Evolutionary conservation across 2,888 invertebrate species (phyloP).

Genomic region (Dinocampus coccinellae): DNA sequence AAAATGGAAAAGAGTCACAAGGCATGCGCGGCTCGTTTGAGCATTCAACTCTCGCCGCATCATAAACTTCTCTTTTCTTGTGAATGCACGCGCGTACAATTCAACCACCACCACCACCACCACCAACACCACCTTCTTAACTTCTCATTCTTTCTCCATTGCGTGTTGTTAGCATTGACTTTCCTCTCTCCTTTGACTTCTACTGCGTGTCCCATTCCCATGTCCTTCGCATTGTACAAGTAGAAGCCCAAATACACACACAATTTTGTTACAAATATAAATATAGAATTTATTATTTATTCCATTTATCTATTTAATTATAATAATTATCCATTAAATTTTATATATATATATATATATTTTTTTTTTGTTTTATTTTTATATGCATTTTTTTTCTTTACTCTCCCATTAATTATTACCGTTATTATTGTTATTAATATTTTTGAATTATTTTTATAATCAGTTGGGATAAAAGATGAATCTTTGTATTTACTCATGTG

Average conservation of each 20-base stretch:
- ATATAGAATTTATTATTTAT: neutral
- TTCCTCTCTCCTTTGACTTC: neutral
- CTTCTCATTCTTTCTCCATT: neutral
- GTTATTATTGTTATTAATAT: neutral
- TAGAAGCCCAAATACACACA: neutral
- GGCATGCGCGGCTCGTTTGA: conserved; percentile 62
- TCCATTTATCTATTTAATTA: neutral
- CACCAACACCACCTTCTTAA: too few relatives aligned
- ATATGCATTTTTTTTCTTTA: too few relatives aligned
- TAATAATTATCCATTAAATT: neutral
- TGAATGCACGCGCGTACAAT: conserved; percentile 43
- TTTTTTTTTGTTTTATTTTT: too few relatives aligned
- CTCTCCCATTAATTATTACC: too few relatives aligned
- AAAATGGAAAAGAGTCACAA: conserved; percentile 38
- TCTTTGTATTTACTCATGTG: conserved; percentile 6
- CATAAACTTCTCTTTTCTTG: conserved; percentile 62
- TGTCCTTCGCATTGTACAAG: neutral
- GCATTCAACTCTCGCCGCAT: conserved; percentile 63
- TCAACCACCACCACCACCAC: conserved; percentile 16
- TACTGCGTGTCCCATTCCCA: neutral
- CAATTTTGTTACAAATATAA: neutral
- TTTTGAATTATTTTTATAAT: neutral
- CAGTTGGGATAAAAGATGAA: neutral
- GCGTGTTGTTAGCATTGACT: neutral
- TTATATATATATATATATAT: too few relatives aligned